phyloP scores from a whole-genome alignment of 1,140 invertebrate species.

The Ooceraea biroi region DNA sequence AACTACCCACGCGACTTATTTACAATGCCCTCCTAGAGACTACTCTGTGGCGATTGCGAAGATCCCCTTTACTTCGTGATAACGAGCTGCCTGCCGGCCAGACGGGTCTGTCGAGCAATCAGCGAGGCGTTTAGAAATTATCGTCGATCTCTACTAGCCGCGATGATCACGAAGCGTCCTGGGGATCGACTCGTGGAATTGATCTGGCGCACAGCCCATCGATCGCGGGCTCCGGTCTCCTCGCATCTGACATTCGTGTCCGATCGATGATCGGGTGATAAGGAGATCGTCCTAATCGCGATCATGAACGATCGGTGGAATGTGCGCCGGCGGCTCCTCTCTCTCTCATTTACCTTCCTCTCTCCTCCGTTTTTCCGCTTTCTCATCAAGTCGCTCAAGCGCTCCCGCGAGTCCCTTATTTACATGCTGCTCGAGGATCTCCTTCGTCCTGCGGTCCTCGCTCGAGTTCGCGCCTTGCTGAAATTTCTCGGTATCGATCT shows the following conservation, averaged over 20 bases:
- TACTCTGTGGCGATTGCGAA: constrained; percentile 60
- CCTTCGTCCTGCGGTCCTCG: constrained; percentile 35
- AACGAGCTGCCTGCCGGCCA: constrained; percentile 31
- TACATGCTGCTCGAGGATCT: constrained; percentile 64
- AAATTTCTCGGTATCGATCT: constrained; percentile 38
- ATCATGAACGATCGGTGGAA: constrained; percentile 39
- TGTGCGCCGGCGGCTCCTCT: constrained; percentile 11
- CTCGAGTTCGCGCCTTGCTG: constrained; percentile 21
- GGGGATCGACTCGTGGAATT: constrained; percentile 32
- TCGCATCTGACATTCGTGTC: background rate
- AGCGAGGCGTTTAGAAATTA: background rate
- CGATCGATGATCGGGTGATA: background rate
- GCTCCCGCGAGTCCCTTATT: constrained; percentile 60
- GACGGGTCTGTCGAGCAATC: background rate
- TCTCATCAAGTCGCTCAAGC: constrained; percentile 15
- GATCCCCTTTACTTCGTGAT: constrained; percentile 39
- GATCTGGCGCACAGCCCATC: background rate
- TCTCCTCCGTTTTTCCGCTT: constrained; percentile 40
- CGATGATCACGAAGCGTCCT: constrained; percentile 53
- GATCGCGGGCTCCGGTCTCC: constrained; percentile 8
- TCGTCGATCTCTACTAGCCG: constrained; percentile 16
- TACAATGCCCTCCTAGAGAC: constrained; percentile 78
- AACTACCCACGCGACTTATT: constrained; percentile 78
- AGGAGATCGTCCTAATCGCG: background rate
- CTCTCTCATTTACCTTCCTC: constrained; percentile 1